Evolutionary conservation across 2,113 vertebrate genomes (phyloP).

Genomic region (Egretta garzetta): DNA sequence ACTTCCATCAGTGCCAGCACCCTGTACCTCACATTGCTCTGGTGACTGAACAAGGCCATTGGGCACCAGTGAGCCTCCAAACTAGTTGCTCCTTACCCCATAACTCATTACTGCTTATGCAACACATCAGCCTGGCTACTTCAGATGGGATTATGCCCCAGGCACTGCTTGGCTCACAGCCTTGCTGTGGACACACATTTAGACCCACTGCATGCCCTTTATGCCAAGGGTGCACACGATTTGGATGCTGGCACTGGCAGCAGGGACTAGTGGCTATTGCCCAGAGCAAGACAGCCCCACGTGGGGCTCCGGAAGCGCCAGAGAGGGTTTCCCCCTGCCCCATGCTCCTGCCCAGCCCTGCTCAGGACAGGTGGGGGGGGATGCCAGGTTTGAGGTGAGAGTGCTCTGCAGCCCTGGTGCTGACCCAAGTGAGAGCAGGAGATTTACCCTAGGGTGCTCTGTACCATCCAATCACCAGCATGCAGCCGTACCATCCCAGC

Average conservation of each 20-base stretch:
- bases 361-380: not conserved
- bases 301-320: fast-evolving
- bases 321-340: no score
- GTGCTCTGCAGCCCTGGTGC: not conserved
- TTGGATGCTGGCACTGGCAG: not conserved
- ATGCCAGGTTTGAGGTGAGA: not conserved
- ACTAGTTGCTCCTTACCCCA: fast-evolving
- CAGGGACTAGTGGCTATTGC: fast-evolving
- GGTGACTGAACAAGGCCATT: not conserved
- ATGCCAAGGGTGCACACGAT: fast-evolving
- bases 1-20: not conserved
- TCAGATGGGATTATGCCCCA: not conserved
- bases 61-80: not conserved
- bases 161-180: not conserved
- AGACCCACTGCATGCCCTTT: fast-evolving
- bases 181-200: fast-evolving
- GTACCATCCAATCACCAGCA: constrained; percentile 69
- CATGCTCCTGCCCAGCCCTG: not conserved
- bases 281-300: not conserved
- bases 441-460: constrained; percentile 50
- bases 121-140: not conserved
- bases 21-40: fast-evolving
- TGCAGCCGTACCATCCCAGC: constrained; percentile 72
- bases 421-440: not conserved
- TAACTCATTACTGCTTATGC: not conserved